Conservation (phyloP, 2,113 vertebrate genomes). For the Cricetomys ansorgei region DNA sequence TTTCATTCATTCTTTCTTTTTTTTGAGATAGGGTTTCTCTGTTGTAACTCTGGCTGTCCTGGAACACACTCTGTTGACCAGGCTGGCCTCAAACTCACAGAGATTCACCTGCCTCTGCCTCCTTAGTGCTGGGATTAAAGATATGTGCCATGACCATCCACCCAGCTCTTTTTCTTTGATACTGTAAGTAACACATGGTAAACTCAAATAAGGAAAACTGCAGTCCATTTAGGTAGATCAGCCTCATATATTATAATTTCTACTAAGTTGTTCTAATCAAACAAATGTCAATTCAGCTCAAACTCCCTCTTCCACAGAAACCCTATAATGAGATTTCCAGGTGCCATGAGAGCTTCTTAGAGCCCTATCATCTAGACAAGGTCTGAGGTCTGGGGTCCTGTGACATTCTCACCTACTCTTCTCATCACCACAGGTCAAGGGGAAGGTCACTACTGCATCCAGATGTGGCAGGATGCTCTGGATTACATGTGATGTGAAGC, state of each 20-base stretch:
- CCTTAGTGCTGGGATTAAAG: no score
- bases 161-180: constrained; percentile 9
- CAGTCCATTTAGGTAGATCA: not conserved
- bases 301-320: not conserved
- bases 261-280: not conserved
- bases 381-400: not conserved
- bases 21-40: no score
- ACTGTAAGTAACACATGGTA: not conserved
- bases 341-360: not conserved
- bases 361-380: not conserved
- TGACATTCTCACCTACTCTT: not conserved
- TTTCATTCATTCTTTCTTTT: no score
- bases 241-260: not conserved
- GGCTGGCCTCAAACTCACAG: no score
- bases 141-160: no score
- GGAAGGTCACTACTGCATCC: no score
- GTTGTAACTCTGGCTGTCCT: no score
- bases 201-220: not conserved
- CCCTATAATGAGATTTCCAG: no score
- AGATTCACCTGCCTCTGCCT: no score
- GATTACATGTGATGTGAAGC: not conserved
- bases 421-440: not conserved
- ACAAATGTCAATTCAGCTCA: not conserved
- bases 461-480: not conserved
- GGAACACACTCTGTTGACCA: no score